phyloP scores from a whole-genome alignment of 2,113 vertebrate genomes.

The Edolisoma coerulescens region DNA sequence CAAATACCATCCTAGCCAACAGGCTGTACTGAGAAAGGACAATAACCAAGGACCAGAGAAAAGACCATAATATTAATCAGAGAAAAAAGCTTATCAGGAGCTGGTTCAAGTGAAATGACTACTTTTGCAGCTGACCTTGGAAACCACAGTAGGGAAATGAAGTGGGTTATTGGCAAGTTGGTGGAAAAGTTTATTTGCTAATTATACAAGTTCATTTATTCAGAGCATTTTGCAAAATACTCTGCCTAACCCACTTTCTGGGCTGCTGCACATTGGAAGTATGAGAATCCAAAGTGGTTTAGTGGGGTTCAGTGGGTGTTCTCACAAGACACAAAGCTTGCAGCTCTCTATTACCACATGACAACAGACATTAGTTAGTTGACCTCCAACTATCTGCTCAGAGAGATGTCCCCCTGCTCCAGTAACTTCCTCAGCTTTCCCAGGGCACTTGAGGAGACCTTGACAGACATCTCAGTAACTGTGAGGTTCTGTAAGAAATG shows the following conservation, averaged over 20 bases:
- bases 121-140: background rate
- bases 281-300: background rate
- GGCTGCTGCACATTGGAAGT: background rate
- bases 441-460: background rate
- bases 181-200: background rate
- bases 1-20: background rate
- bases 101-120: background rate
- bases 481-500: background rate
- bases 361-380: background rate
- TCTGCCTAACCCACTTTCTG: background rate
- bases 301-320: background rate
- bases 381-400: background rate
- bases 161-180: background rate
- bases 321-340: background rate
- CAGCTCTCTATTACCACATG: background rate
- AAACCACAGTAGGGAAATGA: background rate
- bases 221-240: background rate
- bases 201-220: background rate
- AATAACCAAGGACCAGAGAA: background rate
- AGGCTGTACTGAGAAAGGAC: background rate
- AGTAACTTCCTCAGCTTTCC: background rate
- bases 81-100: background rate
- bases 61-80: background rate
- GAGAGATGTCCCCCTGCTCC: background rate
- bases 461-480: background rate